phyloP scores from a whole-genome alignment of 2,113 vertebrate genomes.

The Lasiurus cinereus region DNA sequence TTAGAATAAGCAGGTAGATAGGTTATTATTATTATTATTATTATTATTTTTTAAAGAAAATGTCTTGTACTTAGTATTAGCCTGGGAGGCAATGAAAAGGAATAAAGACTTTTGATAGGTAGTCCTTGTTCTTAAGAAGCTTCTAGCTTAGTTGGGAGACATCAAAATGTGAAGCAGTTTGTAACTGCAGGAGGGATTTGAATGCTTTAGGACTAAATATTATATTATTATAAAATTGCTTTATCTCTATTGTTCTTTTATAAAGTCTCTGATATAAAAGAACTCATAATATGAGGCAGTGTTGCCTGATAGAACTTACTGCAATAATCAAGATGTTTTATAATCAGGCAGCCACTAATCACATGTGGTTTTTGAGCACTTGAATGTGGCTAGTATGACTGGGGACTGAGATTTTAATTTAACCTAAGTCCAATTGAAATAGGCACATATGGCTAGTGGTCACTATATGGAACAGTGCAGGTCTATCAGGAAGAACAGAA shows the following conservation, averaged over 20 bases:
- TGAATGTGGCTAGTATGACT: neutral
- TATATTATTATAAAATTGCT: neutral
- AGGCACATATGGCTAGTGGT: neutral
- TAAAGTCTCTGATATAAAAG: neutral
- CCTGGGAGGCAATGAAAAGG: neutral
- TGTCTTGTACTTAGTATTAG: neutral
- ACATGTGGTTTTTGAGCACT: neutral
- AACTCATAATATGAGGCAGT: neutral
- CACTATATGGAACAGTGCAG: neutral
- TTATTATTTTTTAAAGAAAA: neutral
- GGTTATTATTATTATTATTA: neutral
- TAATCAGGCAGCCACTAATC: neutral
- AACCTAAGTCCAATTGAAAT: neutral
- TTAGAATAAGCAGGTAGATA: neutral
- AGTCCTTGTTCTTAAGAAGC: neutral
- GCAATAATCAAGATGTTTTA: neutral
- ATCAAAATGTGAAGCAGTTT: slow-evolving; percentile 17
- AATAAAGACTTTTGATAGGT: neutral
- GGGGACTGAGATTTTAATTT: neutral
- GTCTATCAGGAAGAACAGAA: neutral
- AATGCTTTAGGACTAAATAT: neutral
- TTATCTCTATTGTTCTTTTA: neutral
- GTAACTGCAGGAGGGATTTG: neutral
- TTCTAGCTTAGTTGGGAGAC: neutral
- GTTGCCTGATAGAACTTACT: neutral